A percentile compares a stretch with the other conserved stretches of the same genome.
phyloP scores from a whole-genome alignment of 2,888 invertebrate genomes.

The Dicroscelio sp. region DNA sequence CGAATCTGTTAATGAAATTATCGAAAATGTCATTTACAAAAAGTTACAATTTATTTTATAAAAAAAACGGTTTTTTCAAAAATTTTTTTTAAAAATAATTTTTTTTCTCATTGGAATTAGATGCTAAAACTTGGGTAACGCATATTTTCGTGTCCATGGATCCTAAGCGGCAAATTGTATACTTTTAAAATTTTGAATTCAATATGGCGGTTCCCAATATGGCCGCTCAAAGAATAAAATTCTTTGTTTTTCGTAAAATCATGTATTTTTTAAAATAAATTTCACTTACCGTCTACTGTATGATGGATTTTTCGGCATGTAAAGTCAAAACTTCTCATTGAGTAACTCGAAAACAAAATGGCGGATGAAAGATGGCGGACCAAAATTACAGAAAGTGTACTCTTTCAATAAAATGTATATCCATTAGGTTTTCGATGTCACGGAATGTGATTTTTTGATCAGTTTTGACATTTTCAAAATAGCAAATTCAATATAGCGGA shows the following conservation, averaged over 20 bases:
- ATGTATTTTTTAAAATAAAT: neutral
- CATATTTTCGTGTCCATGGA: conserved; percentile 7
- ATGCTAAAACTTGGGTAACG: neutral
- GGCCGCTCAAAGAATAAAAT: conserved; percentile 36
- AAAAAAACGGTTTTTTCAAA: neutral
- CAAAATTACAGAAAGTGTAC: conserved; percentile 15
- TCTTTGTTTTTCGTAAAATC: conserved; percentile 20
- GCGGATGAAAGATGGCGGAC: conserved; percentile 17
- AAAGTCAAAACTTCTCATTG: conserved; percentile 16
- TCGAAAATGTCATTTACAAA: neutral
- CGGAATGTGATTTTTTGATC: conserved; percentile 5
- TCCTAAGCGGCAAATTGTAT: conserved; percentile 24
- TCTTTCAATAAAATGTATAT: conserved; percentile 23
- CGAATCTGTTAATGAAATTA: neutral
- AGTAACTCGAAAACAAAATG: too few relatives aligned
- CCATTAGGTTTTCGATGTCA: conserved; percentile 3
- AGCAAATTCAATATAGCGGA: conserved; percentile 7
- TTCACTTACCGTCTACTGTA: conserved; percentile 29
- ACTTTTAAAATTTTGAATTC: conserved; percentile 18
- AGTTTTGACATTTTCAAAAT: neutral
- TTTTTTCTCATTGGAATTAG: neutral
- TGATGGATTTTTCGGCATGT: conserved; percentile 10
- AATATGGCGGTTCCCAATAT: conserved; percentile 35
- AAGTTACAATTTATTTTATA: neutral
- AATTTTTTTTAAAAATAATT: neutral